Evolutionary conservation across 2,888 invertebrate genomes (phyloP), one percentile per base, ranked within the genome.

Genomic region (Parascotia fuliginaria): DNA sequence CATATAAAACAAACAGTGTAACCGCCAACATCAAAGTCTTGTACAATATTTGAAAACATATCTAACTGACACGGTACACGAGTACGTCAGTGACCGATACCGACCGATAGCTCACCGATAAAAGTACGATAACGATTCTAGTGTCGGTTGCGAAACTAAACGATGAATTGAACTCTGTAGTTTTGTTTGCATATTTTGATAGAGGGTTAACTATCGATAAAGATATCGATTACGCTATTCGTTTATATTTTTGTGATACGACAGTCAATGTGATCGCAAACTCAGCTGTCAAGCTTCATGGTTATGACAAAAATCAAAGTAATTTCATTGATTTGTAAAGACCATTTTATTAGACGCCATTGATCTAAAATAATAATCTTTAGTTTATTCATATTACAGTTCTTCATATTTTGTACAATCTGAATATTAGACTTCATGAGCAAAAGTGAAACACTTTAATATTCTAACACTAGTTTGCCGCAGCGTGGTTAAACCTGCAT

Each of bases 71-170:
- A 68, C 67, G 55, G n/a, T n/a, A 70, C 63, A 67, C 60, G 68
- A 46, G 39, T 47, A 67, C 50, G 70, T 63, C 67, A 51, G 44
- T 54, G 69, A 63, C 69, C 69, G 69, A 70, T 70, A 70, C 22
- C 28, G 1, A n/a, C n/a, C 49, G 63, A 64, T 70, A 60, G 24
- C 57, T 32, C 7, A 12, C 22, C 53, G 65, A 65, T 61, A 65
- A 9, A 9, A 15, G 0, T 24, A 1, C 52, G 73, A 76, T 77
- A 71, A 33, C 51, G 44, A 9, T 24, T 15, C 51, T 67, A 70
- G 49, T 51, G 45, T 43, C 52, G 45, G 61, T 80, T 79, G 80
- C 81, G 74, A 81, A 80, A 80, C 64, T 51, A 38, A 16, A 48
- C 38, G 36, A 40, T 57, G 43, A 45, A 33, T 52, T 55, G 44